phyloP scores from a whole-genome alignment of 2,113 vertebrate species.

The Fregata magnificens region DNA sequence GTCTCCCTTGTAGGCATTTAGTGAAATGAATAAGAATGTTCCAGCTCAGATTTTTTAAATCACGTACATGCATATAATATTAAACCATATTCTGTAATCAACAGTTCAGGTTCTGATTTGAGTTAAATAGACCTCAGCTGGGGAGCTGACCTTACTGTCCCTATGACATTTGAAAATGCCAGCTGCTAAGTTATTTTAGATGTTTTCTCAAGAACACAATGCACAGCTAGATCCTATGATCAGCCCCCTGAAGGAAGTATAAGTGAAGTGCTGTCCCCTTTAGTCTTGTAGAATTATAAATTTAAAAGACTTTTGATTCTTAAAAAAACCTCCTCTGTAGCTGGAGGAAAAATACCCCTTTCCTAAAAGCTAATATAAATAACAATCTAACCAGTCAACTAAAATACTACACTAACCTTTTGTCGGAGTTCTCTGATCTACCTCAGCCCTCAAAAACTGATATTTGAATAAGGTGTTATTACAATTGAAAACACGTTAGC shows the following conservation, averaged over 20 bases:
- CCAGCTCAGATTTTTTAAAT: not conserved
- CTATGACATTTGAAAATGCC: not conserved
- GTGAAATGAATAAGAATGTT: not conserved
- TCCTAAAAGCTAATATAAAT: not conserved
- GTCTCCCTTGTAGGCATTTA: not conserved
- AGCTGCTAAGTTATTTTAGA: slow-evolving; percentile 41
- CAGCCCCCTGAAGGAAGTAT: not conserved
- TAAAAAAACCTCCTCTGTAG: not conserved
- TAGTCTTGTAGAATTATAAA: not conserved
- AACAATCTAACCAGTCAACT: not conserved
- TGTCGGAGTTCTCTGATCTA: not conserved
- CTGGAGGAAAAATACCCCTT: not conserved
- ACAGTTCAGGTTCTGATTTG: not conserved
- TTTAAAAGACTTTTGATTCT: not conserved
- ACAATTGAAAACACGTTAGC: not conserved
- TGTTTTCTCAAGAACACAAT: slow-evolving; percentile 29
- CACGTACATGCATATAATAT: not conserved
- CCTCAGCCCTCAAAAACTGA: not conserved
- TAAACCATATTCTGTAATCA: not conserved
- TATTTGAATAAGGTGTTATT: not conserved
- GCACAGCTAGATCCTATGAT: not conserved
- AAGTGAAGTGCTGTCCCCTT: not conserved
- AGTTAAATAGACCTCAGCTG: slow-evolving; percentile 9
- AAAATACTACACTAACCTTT: not conserved
- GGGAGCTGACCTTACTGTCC: slow-evolving; percentile 18